phyloP scores from a whole-genome alignment of 2,888 invertebrate genomes.

The Apamea anceps region DNA sequence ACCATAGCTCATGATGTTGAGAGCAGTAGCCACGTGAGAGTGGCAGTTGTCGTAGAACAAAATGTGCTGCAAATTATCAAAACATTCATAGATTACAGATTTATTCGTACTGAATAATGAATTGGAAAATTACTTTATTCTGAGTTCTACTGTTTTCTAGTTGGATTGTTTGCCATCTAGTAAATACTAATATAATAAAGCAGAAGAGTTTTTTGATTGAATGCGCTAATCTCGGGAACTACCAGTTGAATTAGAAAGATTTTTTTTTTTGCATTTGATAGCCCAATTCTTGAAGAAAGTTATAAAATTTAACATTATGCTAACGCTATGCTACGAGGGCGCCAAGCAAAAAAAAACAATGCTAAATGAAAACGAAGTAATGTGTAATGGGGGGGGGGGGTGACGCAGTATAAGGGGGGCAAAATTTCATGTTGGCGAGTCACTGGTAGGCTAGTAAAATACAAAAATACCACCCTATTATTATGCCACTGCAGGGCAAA shows the following conservation, averaged over 20 bases:
- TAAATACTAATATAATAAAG: not conserved
- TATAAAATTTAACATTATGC: not conserved
- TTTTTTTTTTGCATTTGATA: not conserved
- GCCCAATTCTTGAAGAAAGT: not conserved
- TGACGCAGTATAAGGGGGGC: fast-evolving
- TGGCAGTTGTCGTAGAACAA: slow-evolving; percentile 99
- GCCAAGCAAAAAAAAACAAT: not conserved
- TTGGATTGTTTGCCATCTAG: not conserved
- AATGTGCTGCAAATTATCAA: slow-evolving; percentile 94
- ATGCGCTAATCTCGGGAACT: not conserved
- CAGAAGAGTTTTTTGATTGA: not conserved
- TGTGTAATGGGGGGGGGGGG: too few species aligned
- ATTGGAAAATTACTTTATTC: not conserved
- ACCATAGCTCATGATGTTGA: slow-evolving; percentile 97
- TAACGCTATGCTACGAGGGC: not conserved
- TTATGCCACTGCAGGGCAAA: not conserved
- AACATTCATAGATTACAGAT: slow-evolving; percentile 24
- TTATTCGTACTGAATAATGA: not conserved
- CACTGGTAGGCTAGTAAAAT: not conserved
- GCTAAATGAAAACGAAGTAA: not conserved
- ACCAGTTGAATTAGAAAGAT: not conserved
- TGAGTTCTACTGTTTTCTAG: not conserved
- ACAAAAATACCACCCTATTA: not conserved
- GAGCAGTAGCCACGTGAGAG: slow-evolving; percentile 98
- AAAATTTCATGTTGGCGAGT: not conserved